Base-by-base conservation (phyloP, 2,888 invertebrate genomes). In the Ectemnius continuus region DNA sequence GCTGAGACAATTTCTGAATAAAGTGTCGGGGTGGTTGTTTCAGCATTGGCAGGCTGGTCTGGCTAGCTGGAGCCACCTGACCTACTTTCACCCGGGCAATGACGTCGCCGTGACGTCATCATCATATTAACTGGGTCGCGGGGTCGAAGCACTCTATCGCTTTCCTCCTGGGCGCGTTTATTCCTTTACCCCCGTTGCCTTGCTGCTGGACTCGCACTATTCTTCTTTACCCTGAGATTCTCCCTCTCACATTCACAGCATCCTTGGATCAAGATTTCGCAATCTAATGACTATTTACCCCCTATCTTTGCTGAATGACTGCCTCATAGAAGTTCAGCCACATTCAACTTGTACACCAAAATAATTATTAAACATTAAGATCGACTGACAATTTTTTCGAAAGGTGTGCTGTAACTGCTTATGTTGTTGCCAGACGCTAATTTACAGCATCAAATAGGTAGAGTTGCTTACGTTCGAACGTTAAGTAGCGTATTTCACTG, bases 21-120 rank as follows among this genome's bases (percentile, higher is more conserved):
- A 88, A 88, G 82, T 86, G 84, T 90, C 90, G 91, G 92, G 92
- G 90, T 91, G 92, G 92, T 92, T 92, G 93, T 92, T 93, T 93
- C 36, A 36, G 36, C 36, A 36, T 36, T 36, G 36, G 36, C 36
- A 36, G 36, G 36, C 36, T 36, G 36, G 93, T 93, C 92, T 92
- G 92, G 81, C 78, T 85, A 85, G 92, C 94, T 94, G 93, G 93
- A 92, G 93, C 93, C 93, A 92, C 91, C 91, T 93, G 94, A 93
- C 94, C 94, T 92, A 94, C 91, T 93, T 94, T 93, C 92, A 91
- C 92, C 92, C 92, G 91, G 91, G 90, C 91, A 89, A 90, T 90
- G 90, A 90, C 90, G 90, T 90, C 87, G 87, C 77, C 76, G 83
- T 90, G 90, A 91, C 90, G 90, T 91, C 90, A 91, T 86, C 73